A percentile compares a stretch with the other conserved stretches of the same genome.
Evolutionary conservation across 2,888 invertebrate genomes (phyloP).

Genomic region (Papilio elwesi): DNA sequence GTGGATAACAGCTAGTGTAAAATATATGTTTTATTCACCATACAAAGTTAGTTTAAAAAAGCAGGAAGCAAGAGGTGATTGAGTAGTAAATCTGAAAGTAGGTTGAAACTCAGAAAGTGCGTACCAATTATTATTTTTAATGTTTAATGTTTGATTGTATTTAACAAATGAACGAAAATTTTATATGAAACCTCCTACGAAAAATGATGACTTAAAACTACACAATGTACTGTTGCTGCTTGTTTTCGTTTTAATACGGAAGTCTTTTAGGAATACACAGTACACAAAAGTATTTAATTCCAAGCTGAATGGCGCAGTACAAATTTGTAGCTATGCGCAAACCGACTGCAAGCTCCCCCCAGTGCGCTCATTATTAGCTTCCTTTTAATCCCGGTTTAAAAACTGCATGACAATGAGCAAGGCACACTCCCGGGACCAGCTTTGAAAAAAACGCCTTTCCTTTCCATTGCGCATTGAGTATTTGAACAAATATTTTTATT

Average conservation of each 20-base stretch:
- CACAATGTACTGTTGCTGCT: background rate
- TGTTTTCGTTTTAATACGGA: conserved; percentile 7
- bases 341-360: conserved; percentile 58
- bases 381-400: conserved; percentile 77
- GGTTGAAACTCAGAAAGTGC: too few relatives aligned
- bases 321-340: conserved; percentile 43
- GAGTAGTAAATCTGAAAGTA: too few relatives aligned
- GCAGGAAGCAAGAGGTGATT: too few relatives aligned
- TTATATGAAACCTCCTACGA: background rate
- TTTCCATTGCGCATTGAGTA: conserved; percentile 68
- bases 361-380: conserved; percentile 69
- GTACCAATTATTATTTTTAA: too few relatives aligned
- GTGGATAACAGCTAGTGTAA: too few relatives aligned
- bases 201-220: background rate
- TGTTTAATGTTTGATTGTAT: background rate
- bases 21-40: too few relatives aligned
- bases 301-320: conserved; percentile 16
- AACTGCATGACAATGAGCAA: conserved; percentile 74
- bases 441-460: conserved; percentile 65
- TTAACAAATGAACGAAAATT: background rate
- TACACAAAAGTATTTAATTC: conserved; percentile 25
- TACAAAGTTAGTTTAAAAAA: too few relatives aligned
- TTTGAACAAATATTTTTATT: conserved; percentile 82
- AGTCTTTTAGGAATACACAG: conserved; percentile 14
- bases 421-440: conserved; percentile 62